Conservation (phyloP, 2,797 vertebrate genomes). For the Lemur catta region DNA sequence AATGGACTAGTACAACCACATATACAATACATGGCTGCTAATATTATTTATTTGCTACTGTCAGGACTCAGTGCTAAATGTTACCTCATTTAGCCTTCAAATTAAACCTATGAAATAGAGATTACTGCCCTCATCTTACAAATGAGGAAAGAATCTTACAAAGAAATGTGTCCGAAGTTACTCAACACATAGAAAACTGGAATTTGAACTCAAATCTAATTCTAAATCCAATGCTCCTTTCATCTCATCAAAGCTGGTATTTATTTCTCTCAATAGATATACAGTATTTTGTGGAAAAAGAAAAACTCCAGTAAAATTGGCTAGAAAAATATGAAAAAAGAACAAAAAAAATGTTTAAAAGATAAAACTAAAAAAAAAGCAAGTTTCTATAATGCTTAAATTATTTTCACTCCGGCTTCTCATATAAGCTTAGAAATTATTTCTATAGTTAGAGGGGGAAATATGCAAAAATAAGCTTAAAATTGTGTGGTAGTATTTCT, state of each 20-base stretch:
- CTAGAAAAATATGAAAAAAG: neutral
- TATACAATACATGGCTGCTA: neutral
- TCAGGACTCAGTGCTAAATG: neutral
- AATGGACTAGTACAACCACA: neutral
- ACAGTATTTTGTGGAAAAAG: neutral
- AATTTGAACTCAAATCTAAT: neutral
- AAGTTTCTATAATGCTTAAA: neutral
- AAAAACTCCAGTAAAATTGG: neutral
- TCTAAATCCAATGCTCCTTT: neutral
- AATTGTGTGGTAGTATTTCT: neutral
- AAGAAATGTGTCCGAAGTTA: neutral
- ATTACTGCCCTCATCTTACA: neutral
- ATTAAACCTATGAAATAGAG: neutral
- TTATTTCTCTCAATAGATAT: neutral
- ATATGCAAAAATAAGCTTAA: neutral
- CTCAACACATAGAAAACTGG: neutral
- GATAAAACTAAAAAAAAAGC: neutral
- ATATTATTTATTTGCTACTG: neutral
- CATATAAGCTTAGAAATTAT: slow-evolving; percentile 8
- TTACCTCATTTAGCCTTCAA: neutral
- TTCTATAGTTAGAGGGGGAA: neutral
- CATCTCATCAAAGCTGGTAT: neutral
- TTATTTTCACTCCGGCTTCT: neutral
- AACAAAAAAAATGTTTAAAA: neutral
- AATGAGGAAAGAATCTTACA: neutral